Base-by-base conservation (phyloP, 35 echinoderm and acorn worm genomes). In the Holothuria glaberrima region DNA sequence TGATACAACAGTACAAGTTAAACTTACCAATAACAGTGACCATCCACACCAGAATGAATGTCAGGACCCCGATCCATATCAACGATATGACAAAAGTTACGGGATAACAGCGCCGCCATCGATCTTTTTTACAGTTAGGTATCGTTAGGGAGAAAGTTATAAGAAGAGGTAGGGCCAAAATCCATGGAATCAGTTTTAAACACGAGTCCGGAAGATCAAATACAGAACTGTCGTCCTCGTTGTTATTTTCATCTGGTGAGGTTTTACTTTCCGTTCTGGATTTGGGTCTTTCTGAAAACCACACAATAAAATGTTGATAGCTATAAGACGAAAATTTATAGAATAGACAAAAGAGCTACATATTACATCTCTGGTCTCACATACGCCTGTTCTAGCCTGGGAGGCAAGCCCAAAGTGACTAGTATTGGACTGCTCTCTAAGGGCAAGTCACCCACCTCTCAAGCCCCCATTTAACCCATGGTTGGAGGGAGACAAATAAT, bases 21-120 rank as follows among this genome's bases (percentile, higher is more conserved):
- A 3, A 58, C 89, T 70, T 66, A 92, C 91, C 91, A 30, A 92
- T 92, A 64, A 88, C 24, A 13, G 91, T 75, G 24, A 92, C 83
- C 91, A 92, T 92, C 91, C 91, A 92, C 12, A 92, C 91, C 12
- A 92, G 45, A 6, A 92, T 45, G 24, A 86, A 92, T 9, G 91
- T 61, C 14, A 92, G 50, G 27, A 0, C 28, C 1, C 81, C 91
- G 30, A 92, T 92, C 68, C 83, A 88, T 25, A 92, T 17, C 59
- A 86, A 30, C 7, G 91, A 57, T 21, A 79, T 88, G 6, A 87
- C 2, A 24, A 92, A 92, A 13, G 91, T 92, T 0, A 92, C 6
- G 4, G 83, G 68, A 54, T 75, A 92, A 66, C 68, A 92, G 22
- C 74, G 56, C 13, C 72, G 58, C 57, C 82, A 92, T 6, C 21